A percentile compares a stretch with the other conserved stretches of the same genome.
phyloP scores from a whole-genome alignment of 1,140 invertebrate species.

The Caenorhabditis inopinata region DNA sequence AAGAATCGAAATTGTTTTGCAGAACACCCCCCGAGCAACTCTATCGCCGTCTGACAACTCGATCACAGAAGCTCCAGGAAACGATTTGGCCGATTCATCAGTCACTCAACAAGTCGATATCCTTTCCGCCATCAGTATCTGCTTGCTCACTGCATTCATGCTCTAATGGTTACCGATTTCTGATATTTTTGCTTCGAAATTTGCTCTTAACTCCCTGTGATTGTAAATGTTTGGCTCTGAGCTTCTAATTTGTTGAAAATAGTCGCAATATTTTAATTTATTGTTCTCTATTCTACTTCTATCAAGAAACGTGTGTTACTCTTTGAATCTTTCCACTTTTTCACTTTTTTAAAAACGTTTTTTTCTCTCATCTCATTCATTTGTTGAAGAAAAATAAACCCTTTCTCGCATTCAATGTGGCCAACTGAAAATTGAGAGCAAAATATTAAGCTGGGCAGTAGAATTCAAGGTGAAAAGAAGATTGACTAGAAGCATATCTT shows the following conservation, averaged over 20 bases:
- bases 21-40: slow-evolving; percentile 1
- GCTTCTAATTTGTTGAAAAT: neutral
- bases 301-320: neutral
- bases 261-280: neutral
- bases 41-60: slow-evolving; percentile 7
- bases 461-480: too few species aligned
- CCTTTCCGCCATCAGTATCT: neutral
- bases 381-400: too few species aligned
- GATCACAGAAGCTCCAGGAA: slow-evolving; percentile 7
- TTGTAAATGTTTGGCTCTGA: slow-evolving; percentile 15
- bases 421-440: too few species aligned
- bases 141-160: neutral
- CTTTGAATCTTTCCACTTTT: too few species aligned
- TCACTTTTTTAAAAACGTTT: neutral
- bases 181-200: neutral
- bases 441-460: too few species aligned
- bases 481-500: too few species aligned
- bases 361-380: neutral
- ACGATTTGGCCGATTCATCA: neutral
- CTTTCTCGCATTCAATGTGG: too few species aligned
- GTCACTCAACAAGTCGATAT: neutral
- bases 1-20: neutral
- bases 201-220: neutral
- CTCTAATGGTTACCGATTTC: too few species aligned
- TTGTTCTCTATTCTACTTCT: neutral